Conservation (phyloP, 2,113 vertebrate species). For the Eidolon helvum region DNA sequence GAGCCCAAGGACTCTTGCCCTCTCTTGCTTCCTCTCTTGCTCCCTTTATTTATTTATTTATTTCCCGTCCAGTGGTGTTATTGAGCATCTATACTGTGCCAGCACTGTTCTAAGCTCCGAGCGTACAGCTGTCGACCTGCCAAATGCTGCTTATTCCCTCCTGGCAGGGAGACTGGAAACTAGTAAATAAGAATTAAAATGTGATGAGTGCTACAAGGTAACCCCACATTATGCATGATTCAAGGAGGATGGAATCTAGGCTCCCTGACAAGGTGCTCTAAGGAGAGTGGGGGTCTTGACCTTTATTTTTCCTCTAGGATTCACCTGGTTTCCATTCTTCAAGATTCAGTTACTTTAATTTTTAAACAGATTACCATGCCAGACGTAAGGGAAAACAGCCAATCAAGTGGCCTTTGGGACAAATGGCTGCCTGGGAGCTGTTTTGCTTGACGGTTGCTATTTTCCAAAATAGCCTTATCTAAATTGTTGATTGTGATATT, state of each 20-base stretch:
- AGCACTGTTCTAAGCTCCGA: not conserved
- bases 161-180: not conserved
- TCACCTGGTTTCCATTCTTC: not conserved
- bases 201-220: fast-evolving
- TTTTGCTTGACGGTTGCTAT: not conserved
- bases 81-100: not conserved
- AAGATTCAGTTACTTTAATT: not conserved
- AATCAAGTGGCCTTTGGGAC: not conserved
- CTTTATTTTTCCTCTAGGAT: not conserved
- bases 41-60: not conserved
- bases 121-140: not conserved
- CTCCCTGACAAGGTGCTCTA: not conserved
- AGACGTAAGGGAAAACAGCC: not conserved
- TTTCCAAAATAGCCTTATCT: not conserved
- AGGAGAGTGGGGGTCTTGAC: not conserved
- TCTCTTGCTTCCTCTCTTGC: not conserved
- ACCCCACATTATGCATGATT: fast-evolving
- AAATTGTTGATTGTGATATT: not conserved
- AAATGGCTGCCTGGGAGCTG: not conserved
- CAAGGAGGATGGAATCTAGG: fast-evolving
- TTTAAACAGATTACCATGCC: not conserved
- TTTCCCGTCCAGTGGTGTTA: too few species aligned
- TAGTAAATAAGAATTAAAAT: not conserved
- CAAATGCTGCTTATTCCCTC: not conserved
- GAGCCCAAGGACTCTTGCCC: not conserved